Percentiles rank a stretch among this genome's conserved stretches.
Evolutionary conservation across 2,797 vertebrate genomes (phyloP).

Genomic region (Glossophaga mutica): DNA sequence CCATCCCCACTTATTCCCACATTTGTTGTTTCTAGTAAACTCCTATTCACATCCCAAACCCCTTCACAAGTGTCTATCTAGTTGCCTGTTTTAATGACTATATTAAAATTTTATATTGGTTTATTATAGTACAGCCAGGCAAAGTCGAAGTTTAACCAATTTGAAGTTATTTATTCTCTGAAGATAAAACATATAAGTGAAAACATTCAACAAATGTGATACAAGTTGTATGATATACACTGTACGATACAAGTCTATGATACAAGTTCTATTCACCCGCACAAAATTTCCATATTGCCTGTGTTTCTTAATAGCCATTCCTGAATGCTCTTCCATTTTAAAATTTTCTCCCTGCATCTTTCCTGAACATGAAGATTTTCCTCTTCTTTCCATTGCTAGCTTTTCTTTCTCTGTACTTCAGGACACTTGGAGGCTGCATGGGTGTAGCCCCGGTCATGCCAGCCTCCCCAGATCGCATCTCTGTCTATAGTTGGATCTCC

Average conservation of each 20-base stretch:
- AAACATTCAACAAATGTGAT: not conserved
- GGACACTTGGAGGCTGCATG: not conserved
- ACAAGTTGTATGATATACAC: no score
- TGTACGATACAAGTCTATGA: no score
- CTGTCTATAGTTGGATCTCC: conserved; percentile 72
- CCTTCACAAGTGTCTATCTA: not conserved
- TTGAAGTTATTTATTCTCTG: not conserved
- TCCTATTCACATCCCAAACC: not conserved
- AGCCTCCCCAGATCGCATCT: conserved; percentile 55
- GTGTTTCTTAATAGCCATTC: not conserved
- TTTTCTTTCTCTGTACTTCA: conserved; percentile 17
- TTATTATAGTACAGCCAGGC: not conserved
- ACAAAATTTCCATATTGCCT: not conserved
- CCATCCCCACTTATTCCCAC: not conserved
- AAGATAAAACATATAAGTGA: not conserved
- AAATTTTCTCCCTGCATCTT: not conserved
- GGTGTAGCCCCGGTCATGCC: conserved; percentile 20
- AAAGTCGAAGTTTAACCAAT: not conserved
- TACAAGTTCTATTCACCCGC: not conserved
- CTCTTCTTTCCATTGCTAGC: conserved; percentile 33
- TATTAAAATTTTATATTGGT: not conserved
- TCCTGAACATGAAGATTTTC: not conserved
- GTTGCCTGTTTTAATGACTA: not conserved
- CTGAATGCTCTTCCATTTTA: conserved; percentile 20
- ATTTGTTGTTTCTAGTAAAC: not conserved